Evolutionary conservation across 2,888 invertebrate species (phyloP), one percentile per base, ranked within the genome.

Genomic region (Drosophila fulvimacula): DNA sequence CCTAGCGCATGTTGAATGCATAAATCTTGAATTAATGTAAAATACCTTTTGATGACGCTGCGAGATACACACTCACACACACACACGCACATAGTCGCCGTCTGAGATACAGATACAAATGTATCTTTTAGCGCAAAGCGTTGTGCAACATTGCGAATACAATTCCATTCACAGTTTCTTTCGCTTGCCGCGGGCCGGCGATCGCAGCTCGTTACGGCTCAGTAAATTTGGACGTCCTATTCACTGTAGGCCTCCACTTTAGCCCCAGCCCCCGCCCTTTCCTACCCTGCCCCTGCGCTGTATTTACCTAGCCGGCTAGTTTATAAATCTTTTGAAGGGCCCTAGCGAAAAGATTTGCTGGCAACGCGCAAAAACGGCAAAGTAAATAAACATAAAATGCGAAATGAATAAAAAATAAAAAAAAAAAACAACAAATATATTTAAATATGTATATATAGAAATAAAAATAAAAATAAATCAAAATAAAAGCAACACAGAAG

Each of bases 1-100:
- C 84, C 89, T 86, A 79, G 39, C 69, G 81, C 68, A 76, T 87
- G 85, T 73, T 81, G 85, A 79, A 84, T 88, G 83, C 83, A 90
- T 88, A 90, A 91, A 90, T 90, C 89, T 87, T 89, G 87, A 90
- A 90, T 90, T 88, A 90, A 91, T 88, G 88, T 76, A 88, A 90
- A 90, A 88, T 81, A 88, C 81, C 84, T 84, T 89, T 87, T 90
- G 86, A 86, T 90, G 90, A 82, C 88, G 87, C 80, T 89, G 78
- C 76, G 64, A 70, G 77, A 79, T 75, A 76, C 73, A 77, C 68
- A 74, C 69, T 42, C 53, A 59, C 44, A 58, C 30, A 59, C 52
- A 60, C 51, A 30, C 49, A 49, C 27, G n/a, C 46, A 10, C 24
- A 2, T 7, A 7, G 2, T 11, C 32, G 49, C 15, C 11, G 52